Percentiles rank a stretch among this genome's conserved stretches.
Conservation (phyloP, 2,113 vertebrate genomes). For the Apeltes quadracus region DNA sequence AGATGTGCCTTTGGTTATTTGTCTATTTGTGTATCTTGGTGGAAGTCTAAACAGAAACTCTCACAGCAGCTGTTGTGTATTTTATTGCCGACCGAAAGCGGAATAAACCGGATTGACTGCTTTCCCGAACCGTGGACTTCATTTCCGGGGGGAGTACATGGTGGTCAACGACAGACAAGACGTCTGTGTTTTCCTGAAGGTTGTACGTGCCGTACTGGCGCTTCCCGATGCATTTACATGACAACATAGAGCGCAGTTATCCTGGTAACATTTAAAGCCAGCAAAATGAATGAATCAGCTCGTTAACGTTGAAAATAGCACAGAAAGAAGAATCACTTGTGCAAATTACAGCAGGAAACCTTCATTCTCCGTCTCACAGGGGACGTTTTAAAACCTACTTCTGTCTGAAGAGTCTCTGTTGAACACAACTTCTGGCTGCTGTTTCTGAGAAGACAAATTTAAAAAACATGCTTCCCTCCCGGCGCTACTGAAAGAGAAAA, state of each 20-base stretch:
- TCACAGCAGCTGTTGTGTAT: slow-evolving; percentile 57
- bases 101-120: slow-evolving; percentile 37
- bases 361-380: not conserved
- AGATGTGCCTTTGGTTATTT: slow-evolving; percentile 16
- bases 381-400: slow-evolving; percentile 16
- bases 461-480: not conserved
- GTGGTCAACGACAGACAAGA: not conserved
- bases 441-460: not conserved
- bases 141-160: slow-evolving; percentile 9
- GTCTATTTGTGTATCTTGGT: slow-evolving; percentile 19
- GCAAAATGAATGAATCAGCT: slow-evolving; percentile 20
- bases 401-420: not conserved
- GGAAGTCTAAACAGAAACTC: slow-evolving; percentile 20
- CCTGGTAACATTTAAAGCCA: not conserved
- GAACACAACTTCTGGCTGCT: not conserved
- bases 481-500: not conserved
- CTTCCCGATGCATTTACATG: not conserved
- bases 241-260: slow-evolving; percentile 7
- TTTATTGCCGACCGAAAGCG: slow-evolving; percentile 50
- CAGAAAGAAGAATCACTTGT: no score
- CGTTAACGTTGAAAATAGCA: no score
- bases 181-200: not conserved
- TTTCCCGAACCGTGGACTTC: slow-evolving; percentile 33
- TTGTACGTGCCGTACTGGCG: not conserved
- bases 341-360: slow-evolving; percentile 15